Percentiles rank a stretch among this genome's conserved stretches.
These are phyloP conservation scores for Gallinago stenura DNA, from an alignment of 2,797 vertebrate species.

Conservation along the genomic window DNA sequence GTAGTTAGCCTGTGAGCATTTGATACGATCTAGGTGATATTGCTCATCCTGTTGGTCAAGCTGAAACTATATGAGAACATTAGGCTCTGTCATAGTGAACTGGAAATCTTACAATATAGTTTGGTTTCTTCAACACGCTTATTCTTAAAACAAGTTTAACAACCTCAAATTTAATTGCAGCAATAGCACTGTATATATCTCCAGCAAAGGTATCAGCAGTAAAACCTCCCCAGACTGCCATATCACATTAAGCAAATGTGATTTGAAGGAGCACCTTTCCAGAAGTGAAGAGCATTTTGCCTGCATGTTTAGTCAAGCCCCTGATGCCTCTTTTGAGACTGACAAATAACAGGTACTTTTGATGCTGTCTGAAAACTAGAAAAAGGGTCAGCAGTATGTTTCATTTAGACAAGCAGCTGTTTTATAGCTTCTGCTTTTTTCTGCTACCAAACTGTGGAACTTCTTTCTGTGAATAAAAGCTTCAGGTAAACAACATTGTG, in stretches of 20 bases:
- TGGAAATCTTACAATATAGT: not conserved
- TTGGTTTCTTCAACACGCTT: not conserved
- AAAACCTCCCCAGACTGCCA: not conserved
- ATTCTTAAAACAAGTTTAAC: not conserved
- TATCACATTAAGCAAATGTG: not conserved
- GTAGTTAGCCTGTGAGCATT: not conserved
- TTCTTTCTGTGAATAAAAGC: not conserved
- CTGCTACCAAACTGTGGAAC: not conserved
- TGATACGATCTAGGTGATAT: not conserved
- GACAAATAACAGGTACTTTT: not conserved
- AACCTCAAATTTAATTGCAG: not conserved
- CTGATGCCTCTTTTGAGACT: not conserved
- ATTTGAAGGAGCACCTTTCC: not conserved
- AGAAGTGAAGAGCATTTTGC: not conserved
- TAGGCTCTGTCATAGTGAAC: not conserved
- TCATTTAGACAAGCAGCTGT: not conserved
- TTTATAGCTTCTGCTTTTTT: not conserved
- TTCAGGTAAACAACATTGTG: not conserved
- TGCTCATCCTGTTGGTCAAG: not conserved
- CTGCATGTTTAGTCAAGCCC: not conserved
- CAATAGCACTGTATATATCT: rapidly evolving
- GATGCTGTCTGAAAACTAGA: not conserved
- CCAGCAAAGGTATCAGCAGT: not conserved
- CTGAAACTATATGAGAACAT: not conserved
- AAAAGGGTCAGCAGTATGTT: not conserved